Evolutionary conservation across 2,113 vertebrate genomes (phyloP).

Genomic region (Dicerorhinus sumatrensis): DNA sequence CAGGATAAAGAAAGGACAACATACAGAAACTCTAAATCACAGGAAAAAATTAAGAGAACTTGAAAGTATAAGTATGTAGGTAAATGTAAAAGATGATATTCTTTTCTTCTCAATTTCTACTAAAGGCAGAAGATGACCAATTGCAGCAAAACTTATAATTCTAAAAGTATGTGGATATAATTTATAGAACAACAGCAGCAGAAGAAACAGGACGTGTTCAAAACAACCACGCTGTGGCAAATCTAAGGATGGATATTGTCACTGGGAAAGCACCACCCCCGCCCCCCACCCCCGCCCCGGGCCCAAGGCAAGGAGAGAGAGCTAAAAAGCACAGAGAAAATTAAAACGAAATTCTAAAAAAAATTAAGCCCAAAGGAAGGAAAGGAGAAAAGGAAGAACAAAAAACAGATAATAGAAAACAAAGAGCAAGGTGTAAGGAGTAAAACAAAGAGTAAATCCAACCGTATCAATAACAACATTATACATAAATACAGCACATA

Average conservation of each 20-base stretch:
- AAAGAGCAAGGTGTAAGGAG: not conserved
- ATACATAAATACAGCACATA: not conserved
- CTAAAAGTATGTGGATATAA: not conserved
- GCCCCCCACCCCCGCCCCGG: too few species aligned
- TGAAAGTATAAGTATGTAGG: not conserved
- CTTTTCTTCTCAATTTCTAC: constrained; percentile 16
- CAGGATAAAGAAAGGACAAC: constrained; percentile 6
- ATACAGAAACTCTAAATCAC: not conserved
- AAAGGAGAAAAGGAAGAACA: not conserved
- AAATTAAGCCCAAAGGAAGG: not conserved
- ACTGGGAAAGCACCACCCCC: not conserved
- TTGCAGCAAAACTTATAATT: not conserved
- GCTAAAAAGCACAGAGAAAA: not conserved
- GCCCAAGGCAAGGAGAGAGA: not conserved
- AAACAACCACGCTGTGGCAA: not conserved
- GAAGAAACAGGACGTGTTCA: not conserved
- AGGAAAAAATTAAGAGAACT: not conserved
- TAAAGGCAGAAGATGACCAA: not conserved
- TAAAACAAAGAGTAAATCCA: not conserved
- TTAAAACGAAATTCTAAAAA: constrained; percentile 40
- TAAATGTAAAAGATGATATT: not conserved
- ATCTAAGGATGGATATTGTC: not conserved
- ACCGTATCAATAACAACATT: not conserved
- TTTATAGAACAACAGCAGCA: not conserved
- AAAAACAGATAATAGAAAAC: not conserved